Base-by-base conservation (phyloP, 2,888 invertebrate species). In the Zhengitettix transpicula region DNA sequence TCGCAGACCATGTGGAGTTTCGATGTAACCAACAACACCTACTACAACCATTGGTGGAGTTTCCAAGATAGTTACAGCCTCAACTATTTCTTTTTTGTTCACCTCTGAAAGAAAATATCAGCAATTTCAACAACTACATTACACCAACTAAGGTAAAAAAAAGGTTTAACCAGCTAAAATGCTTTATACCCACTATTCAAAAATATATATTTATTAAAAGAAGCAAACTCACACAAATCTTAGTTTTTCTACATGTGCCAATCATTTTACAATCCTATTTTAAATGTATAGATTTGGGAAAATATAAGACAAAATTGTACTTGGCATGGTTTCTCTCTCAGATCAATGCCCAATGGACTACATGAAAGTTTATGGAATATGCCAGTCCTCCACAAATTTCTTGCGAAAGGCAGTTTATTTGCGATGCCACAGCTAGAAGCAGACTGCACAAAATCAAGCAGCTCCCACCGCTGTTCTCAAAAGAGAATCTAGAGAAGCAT, bases 31-130 rank as follows among this genome's bases (percentile, higher is more conserved):
- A 67, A 97, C 95, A 67, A 94, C 87, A 69, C 98, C 99, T 65
- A 99, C 96, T 64, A 94, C 83, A 63, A 98, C 85, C 93, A 99
- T 93, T 52, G 99, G 99, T 60, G 99, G 99, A 5, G 98, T 88
- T 78, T 99, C 99, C 68, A 99, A 80, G 69, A 99, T 87, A 40
- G 99, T 99, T 2, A 99, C 99, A 55, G 96, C 94, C 75, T 99
- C 99, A 40, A 99, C 97, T 62, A 99, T 94, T 77, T 99, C 99
- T 77, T 99, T 99, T 78, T 99, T 99, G 81, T 99, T 97, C 64
- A 97, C 89, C 82, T 99, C 97, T 94, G 74, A 51, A 78, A 74
- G 47, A 47, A 47, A 28, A 28, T 28, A 28, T 28, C 28, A 2
- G 28, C 2, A 28, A 28, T 28, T 28, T n/a, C n/a, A n/a, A n/a